Evolutionary conservation across 2,888 invertebrate species (phyloP), one percentile per base, ranked within the genome.

Genomic region (Orthosia cruda): DNA sequence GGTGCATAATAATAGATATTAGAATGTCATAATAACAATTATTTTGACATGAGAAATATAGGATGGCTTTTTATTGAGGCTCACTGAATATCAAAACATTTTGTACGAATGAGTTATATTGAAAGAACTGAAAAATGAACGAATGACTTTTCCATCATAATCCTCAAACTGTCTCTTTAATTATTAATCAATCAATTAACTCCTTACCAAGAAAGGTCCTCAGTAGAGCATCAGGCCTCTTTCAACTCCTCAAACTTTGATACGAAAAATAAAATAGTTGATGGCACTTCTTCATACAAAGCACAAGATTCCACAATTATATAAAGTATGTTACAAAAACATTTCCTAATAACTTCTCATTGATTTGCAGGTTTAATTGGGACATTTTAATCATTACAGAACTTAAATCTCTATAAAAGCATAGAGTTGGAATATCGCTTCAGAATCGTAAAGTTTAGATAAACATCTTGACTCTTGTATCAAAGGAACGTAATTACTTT

Each of bases 391-490:
- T 58, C 16, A 78, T 1, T 50, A 73, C 9, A 52, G 16, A n/a
- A 15, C 18, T 61, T 18, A 13, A 64, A 58, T 26, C 18, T 59
- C 47, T 26, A 54, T 13, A 18, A 45, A 45, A 57, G 57, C 52
- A n/a, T 52, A 32, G 26, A 57, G 40, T 58, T 69, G 4, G 0
- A 47, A 18, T 50, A 32, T 58, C n/a, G 52, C 80, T 32, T 64
- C 61, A 71, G n/a, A 69, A 69, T n/a, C 54, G n/a, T 69, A 55
- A 75, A 76, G 75, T 76, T 76, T 54, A 71, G 12, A 67, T 59
- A 81, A 81, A 81, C 77, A 77, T 69, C 81, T 81, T 40, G 69
- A 77, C 2, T 47, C 7, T 47, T 58, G n/a, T 55, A 68, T 71
- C 68, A 80, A 80, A 80, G 64, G 67, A 57, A 71, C 67, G 18